These are phyloP conservation scores for Hozukius guyotensis DNA, from an alignment of 2,797 vertebrate genomes.

Conservation along the genomic window DNA sequence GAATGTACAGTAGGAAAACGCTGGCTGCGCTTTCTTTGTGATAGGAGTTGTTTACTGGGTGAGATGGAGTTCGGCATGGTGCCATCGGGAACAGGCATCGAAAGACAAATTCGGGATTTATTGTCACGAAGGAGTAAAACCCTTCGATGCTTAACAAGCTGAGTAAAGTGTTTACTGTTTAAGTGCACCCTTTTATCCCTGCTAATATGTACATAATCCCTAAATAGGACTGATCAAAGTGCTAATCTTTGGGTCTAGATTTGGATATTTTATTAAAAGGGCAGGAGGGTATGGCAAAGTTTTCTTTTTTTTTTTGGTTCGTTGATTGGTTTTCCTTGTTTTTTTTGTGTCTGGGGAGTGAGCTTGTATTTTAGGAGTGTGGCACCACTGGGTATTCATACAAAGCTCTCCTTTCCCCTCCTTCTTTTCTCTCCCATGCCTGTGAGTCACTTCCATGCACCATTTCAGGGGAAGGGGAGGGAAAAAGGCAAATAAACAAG, in stretches of 20 bases:
- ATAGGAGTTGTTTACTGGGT: conserved; percentile 40
- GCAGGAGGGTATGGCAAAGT: not conserved
- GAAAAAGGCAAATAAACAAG: conserved; percentile 83
- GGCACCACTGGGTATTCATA: conserved; percentile 47
- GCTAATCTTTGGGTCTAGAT: not conserved
- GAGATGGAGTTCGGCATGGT: conserved; percentile 34
- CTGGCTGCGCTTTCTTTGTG: conserved; percentile 23
- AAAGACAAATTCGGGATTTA: conserved; percentile 33
- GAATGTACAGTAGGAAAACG: conserved; percentile 30
- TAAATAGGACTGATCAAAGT: conserved; percentile 11
- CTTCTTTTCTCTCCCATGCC: conserved; percentile 66
- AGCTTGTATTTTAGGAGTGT: conserved; percentile 47
- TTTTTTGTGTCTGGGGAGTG: conserved; percentile 4
- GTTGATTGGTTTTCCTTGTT: not conserved
- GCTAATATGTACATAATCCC: conserved; percentile 13
- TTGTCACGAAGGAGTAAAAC: conserved; percentile 21
- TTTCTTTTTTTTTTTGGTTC: not conserved
- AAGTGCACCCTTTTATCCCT: not conserved
- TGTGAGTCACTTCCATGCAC: conserved; percentile 80
- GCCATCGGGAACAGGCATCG: conserved; percentile 11
- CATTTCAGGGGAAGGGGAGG: conserved; percentile 71
- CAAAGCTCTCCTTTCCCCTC: conserved; percentile 40
- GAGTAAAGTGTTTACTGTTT: conserved; percentile 7
- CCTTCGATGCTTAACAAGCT: not conserved
- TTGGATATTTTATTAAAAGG: conserved; percentile 6